Evolutionary conservation across 1,140 invertebrate genomes (phyloP), one percentile per base, ranked within the genome.

Genomic region (Scaptomyza pallida): DNA sequence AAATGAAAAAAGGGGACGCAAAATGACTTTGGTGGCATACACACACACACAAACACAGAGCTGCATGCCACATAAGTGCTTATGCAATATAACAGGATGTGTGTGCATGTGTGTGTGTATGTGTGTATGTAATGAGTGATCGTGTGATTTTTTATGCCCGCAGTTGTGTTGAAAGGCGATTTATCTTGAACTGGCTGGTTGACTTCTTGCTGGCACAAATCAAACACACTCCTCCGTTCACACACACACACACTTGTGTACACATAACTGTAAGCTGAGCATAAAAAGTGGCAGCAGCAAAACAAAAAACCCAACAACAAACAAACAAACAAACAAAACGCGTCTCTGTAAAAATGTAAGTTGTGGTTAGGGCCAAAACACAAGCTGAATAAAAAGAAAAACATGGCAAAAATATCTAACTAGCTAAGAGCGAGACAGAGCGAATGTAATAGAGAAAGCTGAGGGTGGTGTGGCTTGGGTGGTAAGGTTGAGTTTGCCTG

Each of bases 101-200:
- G 60, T 65, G 35, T 15, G 33, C 37, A 50, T 12, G 23, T 44
- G 47, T 57, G 30, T 26, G 51, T 48, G 30, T 48, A 57, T 65
- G 45, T 86, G 74, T 81, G 65, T 82, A 50, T 78, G 70, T 86
- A 86, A 86, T 89, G 85, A 89, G 81, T 89, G 85, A 89, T 89
- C 80, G 86, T 89, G 86, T 86, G 86, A 89, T 89, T 89, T 89
- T 89, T 89, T 89, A 85, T 80, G 77, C 77, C 75, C 56, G 35
- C 72, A 70, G 74, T 75, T 80, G 88, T 65, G 80, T 71, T 85
- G 81, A 89, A 89, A 89, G 85, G 79, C 85, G 86, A 89, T 89
- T 89, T 89, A 89, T 89, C 83, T 88, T 89, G 64, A 54, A 86
- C 72, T 86, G 73, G 60, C 55, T 67, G 68, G 68, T 78, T 75